Conservation (phyloP, 2,888 invertebrate genomes). For the Agonopterix heracliana region DNA sequence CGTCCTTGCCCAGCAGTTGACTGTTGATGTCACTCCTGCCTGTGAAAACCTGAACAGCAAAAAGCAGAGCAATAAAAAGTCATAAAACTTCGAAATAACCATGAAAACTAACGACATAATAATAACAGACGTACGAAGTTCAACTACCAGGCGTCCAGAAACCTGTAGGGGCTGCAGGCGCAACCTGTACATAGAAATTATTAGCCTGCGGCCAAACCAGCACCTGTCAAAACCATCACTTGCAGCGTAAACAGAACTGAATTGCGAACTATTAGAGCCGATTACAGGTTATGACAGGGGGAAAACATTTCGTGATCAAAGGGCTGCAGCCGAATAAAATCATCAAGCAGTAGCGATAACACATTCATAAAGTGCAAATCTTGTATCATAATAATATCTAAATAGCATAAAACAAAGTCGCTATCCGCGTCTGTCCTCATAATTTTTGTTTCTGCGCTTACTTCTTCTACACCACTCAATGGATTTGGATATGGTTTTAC, state of each 20-base stretch:
- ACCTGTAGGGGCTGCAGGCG: too few species aligned
- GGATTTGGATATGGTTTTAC: background rate
- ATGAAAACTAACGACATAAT: too few species aligned
- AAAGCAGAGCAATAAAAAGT: background rate
- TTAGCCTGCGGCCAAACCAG: background rate
- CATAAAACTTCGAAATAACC: too few species aligned
- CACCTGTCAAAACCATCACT: background rate
- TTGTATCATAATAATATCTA: background rate
- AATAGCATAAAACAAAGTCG: background rate
- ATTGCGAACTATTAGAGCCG: background rate
- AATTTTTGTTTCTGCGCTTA: background rate
- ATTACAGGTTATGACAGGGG: background rate
- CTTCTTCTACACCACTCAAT: background rate
- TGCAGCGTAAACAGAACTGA: background rate
- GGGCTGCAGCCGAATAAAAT: background rate
- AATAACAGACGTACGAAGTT: too few species aligned
- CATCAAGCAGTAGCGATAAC: background rate
- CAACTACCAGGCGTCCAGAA: too few species aligned
- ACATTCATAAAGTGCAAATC: background rate
- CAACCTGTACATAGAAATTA: background rate
- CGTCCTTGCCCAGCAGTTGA: too few species aligned
- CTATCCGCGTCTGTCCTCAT: too few species aligned
- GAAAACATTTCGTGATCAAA: background rate
- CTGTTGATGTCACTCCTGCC: too few species aligned
- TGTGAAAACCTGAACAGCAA: too few species aligned